Percentiles rank a stretch among this genome's conserved stretches.
These are phyloP conservation scores for Lasioglossum pauxillum DNA, from an alignment of 2,888 invertebrate species.

Conservation along the genomic window DNA sequence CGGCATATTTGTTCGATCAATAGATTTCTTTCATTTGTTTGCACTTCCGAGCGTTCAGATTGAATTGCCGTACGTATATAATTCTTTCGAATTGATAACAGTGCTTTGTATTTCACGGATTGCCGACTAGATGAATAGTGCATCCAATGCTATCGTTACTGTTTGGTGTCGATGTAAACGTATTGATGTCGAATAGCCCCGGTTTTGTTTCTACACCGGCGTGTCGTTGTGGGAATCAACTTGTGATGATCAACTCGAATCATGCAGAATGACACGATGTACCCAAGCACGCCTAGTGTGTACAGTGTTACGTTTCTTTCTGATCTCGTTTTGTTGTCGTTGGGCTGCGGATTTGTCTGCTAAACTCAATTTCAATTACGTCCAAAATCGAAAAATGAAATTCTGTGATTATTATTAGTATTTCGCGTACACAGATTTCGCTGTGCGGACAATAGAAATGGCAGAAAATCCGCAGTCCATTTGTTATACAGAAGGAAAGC, in stretches of 20 bases:
- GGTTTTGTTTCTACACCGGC: conserved; percentile 21
- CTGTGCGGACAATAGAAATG: not conserved
- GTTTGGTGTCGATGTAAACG: conserved; percentile 44
- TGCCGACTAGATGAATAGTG: conserved; percentile 33
- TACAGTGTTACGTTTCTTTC: conserved; percentile 28
- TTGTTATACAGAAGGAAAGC: conserved; percentile 32
- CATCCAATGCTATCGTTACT: conserved; percentile 61
- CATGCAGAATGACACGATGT: conserved; percentile 50
- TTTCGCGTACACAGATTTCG: not conserved
- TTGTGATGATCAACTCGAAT: conserved; percentile 33
- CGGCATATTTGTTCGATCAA: not conserved
- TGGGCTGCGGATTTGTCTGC: not conserved
- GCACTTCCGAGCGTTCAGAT: not conserved
- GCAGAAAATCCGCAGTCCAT: not conserved
- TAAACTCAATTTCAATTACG: not conserved
- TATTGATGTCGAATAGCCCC: conserved; percentile 47
- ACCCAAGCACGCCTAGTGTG: conserved; percentile 64
- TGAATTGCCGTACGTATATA: not conserved
- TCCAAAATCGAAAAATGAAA: not conserved
- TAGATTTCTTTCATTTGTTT: not conserved
- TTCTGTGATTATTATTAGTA: not conserved
- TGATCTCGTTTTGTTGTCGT: not conserved
- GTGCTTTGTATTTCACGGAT: conserved; percentile 19
- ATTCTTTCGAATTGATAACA: not conserved
- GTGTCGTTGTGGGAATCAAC: conserved; percentile 21